phyloP scores from a whole-genome alignment of 2,113 vertebrate genomes.

The Furnarius figulus region DNA sequence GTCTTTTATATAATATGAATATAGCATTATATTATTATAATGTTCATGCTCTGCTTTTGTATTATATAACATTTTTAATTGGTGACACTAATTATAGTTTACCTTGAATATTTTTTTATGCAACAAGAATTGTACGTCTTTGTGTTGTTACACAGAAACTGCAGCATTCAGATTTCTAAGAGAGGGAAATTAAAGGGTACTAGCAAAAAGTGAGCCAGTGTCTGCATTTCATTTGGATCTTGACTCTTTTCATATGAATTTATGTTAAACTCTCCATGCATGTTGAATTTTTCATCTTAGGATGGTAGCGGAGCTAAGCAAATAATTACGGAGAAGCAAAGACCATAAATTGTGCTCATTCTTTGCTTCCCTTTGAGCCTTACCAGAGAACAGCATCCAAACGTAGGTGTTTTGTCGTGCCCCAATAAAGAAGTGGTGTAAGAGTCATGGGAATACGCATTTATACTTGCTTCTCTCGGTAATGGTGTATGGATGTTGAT shows the following conservation, averaged over 20 bases:
- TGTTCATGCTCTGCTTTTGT: background rate
- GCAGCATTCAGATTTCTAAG: background rate
- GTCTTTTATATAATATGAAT: background rate
- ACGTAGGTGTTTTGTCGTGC: background rate
- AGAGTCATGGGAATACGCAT: background rate
- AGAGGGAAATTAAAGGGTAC: background rate
- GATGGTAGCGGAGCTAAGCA: background rate
- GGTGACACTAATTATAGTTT: background rate
- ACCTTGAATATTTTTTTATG: background rate
- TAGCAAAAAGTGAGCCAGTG: background rate
- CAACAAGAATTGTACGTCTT: background rate
- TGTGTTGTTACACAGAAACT: background rate
- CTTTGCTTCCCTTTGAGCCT: background rate
- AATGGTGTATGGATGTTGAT: background rate
- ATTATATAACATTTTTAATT: background rate
- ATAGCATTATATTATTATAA: background rate
- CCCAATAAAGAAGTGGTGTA: background rate
- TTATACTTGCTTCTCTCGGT: background rate
- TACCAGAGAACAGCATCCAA: background rate
- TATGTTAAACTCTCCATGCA: background rate
- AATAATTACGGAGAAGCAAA: background rate
- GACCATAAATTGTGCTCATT: rapidly evolving
- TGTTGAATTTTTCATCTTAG: background rate
- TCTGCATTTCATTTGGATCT: background rate
- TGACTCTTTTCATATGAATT: background rate